Conservation (phyloP, 2,797 vertebrate species). For the Sebastes nivosus region DNA sequence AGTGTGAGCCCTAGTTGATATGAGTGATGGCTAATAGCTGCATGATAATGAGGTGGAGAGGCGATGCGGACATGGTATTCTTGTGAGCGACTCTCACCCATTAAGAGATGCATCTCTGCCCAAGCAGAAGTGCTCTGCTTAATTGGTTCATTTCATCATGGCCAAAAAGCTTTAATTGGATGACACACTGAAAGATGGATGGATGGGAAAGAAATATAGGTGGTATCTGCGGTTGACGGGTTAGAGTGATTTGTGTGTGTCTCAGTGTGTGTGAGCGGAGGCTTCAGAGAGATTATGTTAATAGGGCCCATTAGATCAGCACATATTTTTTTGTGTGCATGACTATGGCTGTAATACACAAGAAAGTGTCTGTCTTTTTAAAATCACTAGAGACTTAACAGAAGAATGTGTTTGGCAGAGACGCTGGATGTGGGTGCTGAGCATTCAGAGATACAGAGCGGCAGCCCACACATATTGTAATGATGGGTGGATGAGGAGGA, state of each 20-base stretch:
- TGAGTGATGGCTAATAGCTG: slow-evolving; percentile 68
- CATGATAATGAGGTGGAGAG: slow-evolving; percentile 70
- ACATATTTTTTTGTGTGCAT: neutral
- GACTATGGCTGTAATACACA: neutral
- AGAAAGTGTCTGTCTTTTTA: slow-evolving; percentile 21
- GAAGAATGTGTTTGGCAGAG: neutral
- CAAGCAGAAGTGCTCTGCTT: slow-evolving; percentile 65
- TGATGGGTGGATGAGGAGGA: slow-evolving; percentile 9
- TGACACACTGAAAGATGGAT: slow-evolving; percentile 67
- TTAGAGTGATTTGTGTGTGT: slow-evolving; percentile 10
- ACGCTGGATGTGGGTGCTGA: slow-evolving; percentile 26
- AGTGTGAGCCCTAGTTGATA: slow-evolving; percentile 49
- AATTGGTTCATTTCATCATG: slow-evolving; percentile 77
- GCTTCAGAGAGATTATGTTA: slow-evolving; percentile 36
- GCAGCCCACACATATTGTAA: slow-evolving; percentile 36
- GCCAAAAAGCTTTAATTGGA: slow-evolving; percentile 71
- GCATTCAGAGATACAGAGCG: slow-evolving; percentile 12
- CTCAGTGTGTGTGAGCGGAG: neutral
- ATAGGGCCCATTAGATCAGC: slow-evolving; percentile 45
- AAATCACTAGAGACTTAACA: slow-evolving; percentile 9
- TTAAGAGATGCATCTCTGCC: slow-evolving; percentile 69
- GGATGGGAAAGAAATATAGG: slow-evolving; percentile 27
- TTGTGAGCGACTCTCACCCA: slow-evolving; percentile 56
- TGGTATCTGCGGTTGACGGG: neutral
- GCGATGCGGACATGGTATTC: slow-evolving; percentile 49